Base-by-base conservation (phyloP, 2,113 vertebrate genomes). In the Cnemophilus loriae region DNA sequence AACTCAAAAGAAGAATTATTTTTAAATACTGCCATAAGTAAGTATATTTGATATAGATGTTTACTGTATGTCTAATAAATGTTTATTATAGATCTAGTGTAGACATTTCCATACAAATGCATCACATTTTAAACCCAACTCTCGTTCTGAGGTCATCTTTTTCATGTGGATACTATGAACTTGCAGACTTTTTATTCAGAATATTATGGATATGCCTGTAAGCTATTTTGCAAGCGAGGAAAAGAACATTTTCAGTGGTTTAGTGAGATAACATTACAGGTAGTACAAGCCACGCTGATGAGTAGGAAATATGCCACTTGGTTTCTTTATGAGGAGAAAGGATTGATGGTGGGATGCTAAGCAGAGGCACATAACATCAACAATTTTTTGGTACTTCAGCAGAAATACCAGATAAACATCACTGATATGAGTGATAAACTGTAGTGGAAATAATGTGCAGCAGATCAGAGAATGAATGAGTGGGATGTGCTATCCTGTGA, bases 1-100 rank as follows among this genome's bases (percentile, higher is more conserved):
- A 98, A 96, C 59, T 97, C 91, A 98, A 98, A 79, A 97, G 98
- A 93, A 97, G 97, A 4, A 50, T 98, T 85, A 98, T 98, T 85
- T 56, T 94, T 84, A 96, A 98, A 85, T 98, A 98, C 92, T 98
- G 98, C 90, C 88, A 74, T 41, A 98, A 94, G 97, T 98, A 96
- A 93, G 97, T 97, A 75, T 50, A 53, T 28, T n/a, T 59, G 53
- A 73, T 69, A 61, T 6, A 81, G 41, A 52, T 1, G 3, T 59
- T 84, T 76, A 49, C 16, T 85, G 1, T 59, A 63, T 46, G 10
- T n/a, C 52, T 79, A 73, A 76, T 53, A 37, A 9, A 60, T 50
- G 20, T 32, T 78, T 68, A 60, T 44, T 65, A 49, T 32, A 68
- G 32, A 35, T 33, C 10, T 73, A 39, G 7, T 71, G n/a, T 33